Conservation (phyloP, 2,888 invertebrate genomes). For the Brachylomia viminalis region DNA sequence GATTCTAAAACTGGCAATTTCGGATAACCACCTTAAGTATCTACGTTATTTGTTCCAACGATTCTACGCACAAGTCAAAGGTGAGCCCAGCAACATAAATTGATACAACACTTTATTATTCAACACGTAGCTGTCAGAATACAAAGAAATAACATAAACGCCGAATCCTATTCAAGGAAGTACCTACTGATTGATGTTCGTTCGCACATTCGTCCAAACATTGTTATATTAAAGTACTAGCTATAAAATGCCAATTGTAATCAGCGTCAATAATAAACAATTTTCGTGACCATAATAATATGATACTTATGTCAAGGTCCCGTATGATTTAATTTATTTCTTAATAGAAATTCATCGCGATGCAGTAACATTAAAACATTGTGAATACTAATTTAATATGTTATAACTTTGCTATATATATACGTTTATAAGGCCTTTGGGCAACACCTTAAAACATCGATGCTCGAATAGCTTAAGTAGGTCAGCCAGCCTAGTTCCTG, state of each 20-base stretch:
- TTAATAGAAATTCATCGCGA: conserved; percentile 36
- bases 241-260: conserved; percentile 69
- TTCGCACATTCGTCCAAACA: conserved; percentile 41
- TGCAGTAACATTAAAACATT: conserved; percentile 40
- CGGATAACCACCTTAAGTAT: no score
- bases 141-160: conserved; percentile 30
- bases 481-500: not conserved
- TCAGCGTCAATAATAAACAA: conserved; percentile 50
- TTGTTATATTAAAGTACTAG: conserved; percentile 35
- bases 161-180: conserved; percentile 24
- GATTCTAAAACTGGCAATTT: no score
- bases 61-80: conserved; percentile 41
- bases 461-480: not conserved
- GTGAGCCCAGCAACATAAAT: conserved; percentile 40
- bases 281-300: conserved; percentile 10
- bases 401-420: conserved; percentile 30
- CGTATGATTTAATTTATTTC: conserved; percentile 37
- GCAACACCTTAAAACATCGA: conserved; percentile 3
- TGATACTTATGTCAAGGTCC: conserved; percentile 36
- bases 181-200: conserved; percentile 43
- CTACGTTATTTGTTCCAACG: conserved; percentile 7
- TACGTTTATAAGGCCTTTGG: conserved; percentile 8
- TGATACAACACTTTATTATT: conserved; percentile 43
- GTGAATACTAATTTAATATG: conserved; percentile 35
- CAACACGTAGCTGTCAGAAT: conserved; percentile 44